phyloP scores from a whole-genome alignment of 2,888 invertebrate species.

The Sinodicranocentrus sp. region DNA sequence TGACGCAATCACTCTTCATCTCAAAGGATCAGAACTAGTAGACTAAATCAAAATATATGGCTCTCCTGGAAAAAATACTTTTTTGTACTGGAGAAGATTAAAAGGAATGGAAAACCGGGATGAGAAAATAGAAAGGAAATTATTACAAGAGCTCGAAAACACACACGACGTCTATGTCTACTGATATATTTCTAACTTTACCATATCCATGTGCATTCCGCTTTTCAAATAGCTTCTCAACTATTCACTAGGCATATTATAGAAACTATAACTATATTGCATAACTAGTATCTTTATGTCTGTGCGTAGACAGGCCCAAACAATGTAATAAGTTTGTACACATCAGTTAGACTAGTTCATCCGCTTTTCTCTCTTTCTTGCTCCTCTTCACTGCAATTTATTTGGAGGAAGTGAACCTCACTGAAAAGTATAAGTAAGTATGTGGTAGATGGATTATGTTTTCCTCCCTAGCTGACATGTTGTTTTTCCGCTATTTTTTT shows the following conservation, averaged over 20 bases:
- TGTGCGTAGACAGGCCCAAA: too few relatives aligned
- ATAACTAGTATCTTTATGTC: too few relatives aligned
- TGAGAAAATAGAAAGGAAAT: neutral
- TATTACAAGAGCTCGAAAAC: neutral
- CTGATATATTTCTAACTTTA: too few relatives aligned
- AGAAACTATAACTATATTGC: too few relatives aligned
- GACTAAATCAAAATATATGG: neutral
- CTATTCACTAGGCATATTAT: too few relatives aligned
- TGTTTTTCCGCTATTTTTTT: conserved; percentile 68
- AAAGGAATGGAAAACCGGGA: conserved; percentile 20
- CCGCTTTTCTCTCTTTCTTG: neutral
- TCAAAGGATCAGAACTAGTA: too few relatives aligned
- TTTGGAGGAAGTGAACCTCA: conserved; percentile 24
- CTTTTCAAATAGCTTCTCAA: too few relatives aligned
- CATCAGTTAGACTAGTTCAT: neutral
- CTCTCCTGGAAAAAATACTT: conserved; percentile 7
- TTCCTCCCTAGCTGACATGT: conserved; percentile 60
- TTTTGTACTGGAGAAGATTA: conserved; percentile 38
- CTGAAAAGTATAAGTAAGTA: conserved; percentile 21
- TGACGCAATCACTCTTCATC: too few relatives aligned
- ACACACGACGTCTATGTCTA: too few relatives aligned
- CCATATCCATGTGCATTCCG: neutral
- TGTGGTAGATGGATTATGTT: conserved; percentile 44
- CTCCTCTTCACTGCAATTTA: conserved; percentile 21
- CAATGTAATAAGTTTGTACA: conserved; percentile 9